Evolutionary conservation across 2,797 vertebrate genomes (phyloP).

Genomic region (Anguilla marmorata): DNA sequence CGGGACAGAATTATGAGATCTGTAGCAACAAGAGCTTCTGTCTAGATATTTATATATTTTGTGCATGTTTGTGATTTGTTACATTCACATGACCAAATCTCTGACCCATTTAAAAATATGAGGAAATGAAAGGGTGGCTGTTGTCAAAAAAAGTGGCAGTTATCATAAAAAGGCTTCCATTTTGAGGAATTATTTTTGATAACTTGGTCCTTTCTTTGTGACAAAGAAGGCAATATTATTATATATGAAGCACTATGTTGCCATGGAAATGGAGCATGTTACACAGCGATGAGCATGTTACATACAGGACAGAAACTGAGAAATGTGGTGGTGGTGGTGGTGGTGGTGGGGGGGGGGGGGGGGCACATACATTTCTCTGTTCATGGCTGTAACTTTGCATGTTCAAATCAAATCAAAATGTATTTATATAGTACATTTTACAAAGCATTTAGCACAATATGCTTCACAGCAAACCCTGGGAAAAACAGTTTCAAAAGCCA

Average conservation of each 20-base stretch:
- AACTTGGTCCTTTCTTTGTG: not conserved
- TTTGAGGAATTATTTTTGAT: not conserved
- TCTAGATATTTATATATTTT: too few relatives aligned
- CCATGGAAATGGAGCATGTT: slow-evolving; percentile 18
- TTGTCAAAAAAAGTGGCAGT: not conserved
- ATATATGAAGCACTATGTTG: slow-evolving; percentile 5
- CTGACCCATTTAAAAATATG: too few relatives aligned
- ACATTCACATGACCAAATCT: too few relatives aligned
- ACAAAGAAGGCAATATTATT: slow-evolving; percentile 1
- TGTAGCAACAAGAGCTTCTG: too few relatives aligned
- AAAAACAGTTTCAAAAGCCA: not conserved
- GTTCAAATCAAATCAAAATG: not conserved
- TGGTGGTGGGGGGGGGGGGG: too few relatives aligned
- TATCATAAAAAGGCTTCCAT: slow-evolving; percentile 20
- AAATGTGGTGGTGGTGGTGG: too few relatives aligned
- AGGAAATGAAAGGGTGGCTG: not conserved
- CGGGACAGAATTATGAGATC: too few relatives aligned
- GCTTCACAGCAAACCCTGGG: not conserved
- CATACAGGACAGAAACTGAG: slow-evolving; percentile 1
- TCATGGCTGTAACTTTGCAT: not conserved
- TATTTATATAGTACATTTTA: not conserved
- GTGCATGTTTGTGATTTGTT: too few relatives aligned
- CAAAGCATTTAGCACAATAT: not conserved
- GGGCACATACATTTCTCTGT: not conserved
- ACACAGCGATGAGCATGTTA: not conserved